Base-by-base conservation (phyloP, 2,113 vertebrate genomes). In the Eubucco bourcierii region DNA sequence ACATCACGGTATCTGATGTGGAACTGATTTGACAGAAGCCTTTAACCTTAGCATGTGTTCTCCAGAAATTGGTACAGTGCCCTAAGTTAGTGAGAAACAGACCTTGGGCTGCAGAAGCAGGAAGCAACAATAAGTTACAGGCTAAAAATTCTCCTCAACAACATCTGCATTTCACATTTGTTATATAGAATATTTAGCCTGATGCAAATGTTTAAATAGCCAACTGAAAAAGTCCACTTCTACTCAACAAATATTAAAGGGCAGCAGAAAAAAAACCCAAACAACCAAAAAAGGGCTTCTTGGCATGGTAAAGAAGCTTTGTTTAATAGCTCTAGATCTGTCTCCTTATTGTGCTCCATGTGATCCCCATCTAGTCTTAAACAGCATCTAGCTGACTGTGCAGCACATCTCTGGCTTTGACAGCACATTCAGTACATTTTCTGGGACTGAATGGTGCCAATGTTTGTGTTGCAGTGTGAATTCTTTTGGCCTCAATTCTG, bases 1-100 rank as follows among this genome's bases (percentile, higher is more conserved):
- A 39, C 80, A 90, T 67, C 67, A 47, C 0, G 0, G 55, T 75
- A 53, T 93, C 90, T 95, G 80, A 79, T 87, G 74, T 87, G 88
- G 87, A 90, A 93, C 78, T 68, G 65, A 78, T 80, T 80, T 93
- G 87, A 86, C 90, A 89, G 77, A 75, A 78, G 64, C 65, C 81
- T 87, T 84, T 90, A 55, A 63, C 74, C 58, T 63, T 7, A 29
- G 5, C 47, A 59, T 34, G 44, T 88, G 80, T 81, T 68, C 73
- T 63, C 85, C 59, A 90, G 73, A 60, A 91, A 80, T 18, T 58
- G 90, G 28, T 50, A 29, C 84, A 33, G 68, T 39, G 87, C 84
- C 68, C 25, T 9, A 71, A 90, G 64, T 67, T 84, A 84, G 71
- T 59, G 66, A 87, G 77, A 88, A 95, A 31, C 53, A 90, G 41